Evolutionary conservation across 23 tunicate genomes (phyloP).

Genomic region (Diplosoma virens): DNA sequence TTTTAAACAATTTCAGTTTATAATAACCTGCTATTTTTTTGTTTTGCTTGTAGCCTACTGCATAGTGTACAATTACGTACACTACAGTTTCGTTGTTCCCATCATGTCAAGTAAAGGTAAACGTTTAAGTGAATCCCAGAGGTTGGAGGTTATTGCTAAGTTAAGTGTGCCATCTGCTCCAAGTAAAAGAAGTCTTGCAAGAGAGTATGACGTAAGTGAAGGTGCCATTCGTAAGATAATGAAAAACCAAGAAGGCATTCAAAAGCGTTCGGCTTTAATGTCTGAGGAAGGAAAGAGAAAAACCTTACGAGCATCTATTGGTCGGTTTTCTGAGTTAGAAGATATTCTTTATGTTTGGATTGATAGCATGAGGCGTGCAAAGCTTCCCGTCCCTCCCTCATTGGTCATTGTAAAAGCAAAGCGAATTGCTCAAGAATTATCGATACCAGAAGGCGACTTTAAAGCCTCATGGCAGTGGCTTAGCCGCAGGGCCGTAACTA

Average conservation of each 20-base stretch:
- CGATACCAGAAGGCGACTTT: slow-evolving; percentile 25
- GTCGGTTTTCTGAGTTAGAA: slow-evolving; percentile 45
- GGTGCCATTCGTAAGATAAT: slow-evolving; percentile 23
- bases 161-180: slow-evolving; percentile 30
- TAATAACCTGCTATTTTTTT: not conserved
- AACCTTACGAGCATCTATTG: slow-evolving; percentile 29
- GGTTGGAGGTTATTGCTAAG: slow-evolving; percentile 16
- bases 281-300: slow-evolving; percentile 38
- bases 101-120: not conserved
- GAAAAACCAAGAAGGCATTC: slow-evolving; percentile 34
- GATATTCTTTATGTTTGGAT: slow-evolving; percentile 44
- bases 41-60: slow-evolving; percentile 1
- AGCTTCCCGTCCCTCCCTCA: slow-evolving; percentile 44
- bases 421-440: slow-evolving; percentile 43
- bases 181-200: slow-evolving; percentile 39
- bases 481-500: too few relatives aligned
- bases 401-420: slow-evolving; percentile 54
- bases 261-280: slow-evolving; percentile 40
- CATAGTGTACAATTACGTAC: not conserved
- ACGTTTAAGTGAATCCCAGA: slow-evolving; percentile 17
- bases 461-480: slow-evolving; percentile 49
- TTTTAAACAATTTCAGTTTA: slow-evolving; percentile 7
- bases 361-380: slow-evolving; percentile 45
- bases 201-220: slow-evolving; percentile 42
- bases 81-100: slow-evolving; percentile 1